Base-by-base conservation (phyloP, 2,888 invertebrate genomes). In the Latheticus oryzae region DNA sequence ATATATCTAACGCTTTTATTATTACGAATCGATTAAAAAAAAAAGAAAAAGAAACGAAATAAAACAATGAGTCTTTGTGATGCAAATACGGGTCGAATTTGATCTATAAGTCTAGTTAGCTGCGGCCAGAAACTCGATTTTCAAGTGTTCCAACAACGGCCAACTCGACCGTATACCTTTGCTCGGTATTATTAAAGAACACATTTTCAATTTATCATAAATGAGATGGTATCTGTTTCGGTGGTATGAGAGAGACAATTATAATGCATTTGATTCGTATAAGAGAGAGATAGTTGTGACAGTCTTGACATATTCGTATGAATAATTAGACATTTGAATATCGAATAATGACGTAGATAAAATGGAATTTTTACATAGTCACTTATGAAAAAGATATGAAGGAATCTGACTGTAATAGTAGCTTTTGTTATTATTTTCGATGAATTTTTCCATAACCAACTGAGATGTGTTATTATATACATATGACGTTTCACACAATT, bases 181-280 rank as follows among this genome's bases (percentile, higher is more conserved):
- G 40, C 28, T 15, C 50, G 61, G 61, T 66, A 69, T 70, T 68
- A 69, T 70, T 71, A 70, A 70, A 68, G 69, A 70, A 70, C 67
- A 65, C 66, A 71, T 72, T 72, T 69, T 72, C 71, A 72, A 73
- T 73, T 73, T 73, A 73, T 73, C 72, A 72, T 70, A 72, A 71
- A 68, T 65, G 61, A 68, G 70, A 70, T 69, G 60, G 60, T 65
- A 70, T 69, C 68, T 66, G 48, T 58, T 58, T 52, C 58, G 65
- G 45, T 51, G 59, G 61, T 61, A 60, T 37, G 54, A 65, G 51
- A 17, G 58, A 53, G 60, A 60, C 24, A 51, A 13, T 8, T 7
- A 17, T 30, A 1, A n/a, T 8, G n/a, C 0, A n/a, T 23, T 7
- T 8, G 3, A 2, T 17, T 24, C 13, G 33, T 16, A 8, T 3